phyloP scores from a whole-genome alignment of 2,797 vertebrate genomes.

The Chelon auratus region DNA sequence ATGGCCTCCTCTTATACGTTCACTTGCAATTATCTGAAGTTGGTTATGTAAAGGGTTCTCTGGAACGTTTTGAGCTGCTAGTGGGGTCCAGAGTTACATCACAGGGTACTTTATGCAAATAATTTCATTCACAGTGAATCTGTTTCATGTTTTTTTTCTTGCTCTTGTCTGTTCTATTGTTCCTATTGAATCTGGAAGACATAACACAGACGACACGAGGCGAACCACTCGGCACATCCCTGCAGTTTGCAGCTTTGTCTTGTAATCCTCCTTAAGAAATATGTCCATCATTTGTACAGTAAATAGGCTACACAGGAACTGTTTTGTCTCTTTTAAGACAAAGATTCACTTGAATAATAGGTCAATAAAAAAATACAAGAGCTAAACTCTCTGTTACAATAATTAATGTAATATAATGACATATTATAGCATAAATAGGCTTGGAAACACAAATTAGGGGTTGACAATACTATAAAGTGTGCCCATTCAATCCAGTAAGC shows the following conservation, averaged over 20 bases:
- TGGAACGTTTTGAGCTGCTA: constrained; percentile 47
- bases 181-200: constrained; percentile 27
- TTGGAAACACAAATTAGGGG: neutral
- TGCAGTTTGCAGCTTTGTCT: neutral
- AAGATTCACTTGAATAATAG: neutral
- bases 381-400: neutral
- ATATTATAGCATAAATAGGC: neutral
- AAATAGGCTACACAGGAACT: constrained; percentile 2
- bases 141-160: constrained; percentile 22
- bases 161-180: constrained; percentile 10
- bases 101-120: constrained; percentile 28
- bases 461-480: neutral
- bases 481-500: neutral
- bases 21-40: constrained; percentile 70
- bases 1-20: constrained; percentile 54
- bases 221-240: neutral
- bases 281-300: neutral
- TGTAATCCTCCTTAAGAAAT: constrained; percentile 12
- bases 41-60: constrained; percentile 55
- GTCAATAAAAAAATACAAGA: neutral
- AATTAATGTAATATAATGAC: neutral
- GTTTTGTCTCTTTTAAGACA: neutral
- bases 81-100: constrained; percentile 61
- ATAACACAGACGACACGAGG: constrained; percentile 15
- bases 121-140: constrained; percentile 32